phyloP scores from a whole-genome alignment of 2,113 vertebrate species.

The Excalfactoria chinensis region DNA sequence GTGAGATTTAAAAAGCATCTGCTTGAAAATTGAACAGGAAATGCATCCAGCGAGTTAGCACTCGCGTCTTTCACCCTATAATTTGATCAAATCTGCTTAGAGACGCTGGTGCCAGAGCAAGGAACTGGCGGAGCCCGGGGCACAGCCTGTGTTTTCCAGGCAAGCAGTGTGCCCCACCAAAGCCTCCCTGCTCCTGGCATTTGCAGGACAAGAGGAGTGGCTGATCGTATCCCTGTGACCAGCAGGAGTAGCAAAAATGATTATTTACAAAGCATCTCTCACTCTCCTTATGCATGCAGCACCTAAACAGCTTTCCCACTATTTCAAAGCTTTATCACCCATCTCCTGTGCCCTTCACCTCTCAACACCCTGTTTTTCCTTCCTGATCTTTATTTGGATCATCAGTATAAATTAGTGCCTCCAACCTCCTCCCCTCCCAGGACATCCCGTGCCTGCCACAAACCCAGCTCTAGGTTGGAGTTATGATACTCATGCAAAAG shows the following conservation, averaged over 20 bases:
- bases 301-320: background rate
- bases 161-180: background rate
- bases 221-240: background rate
- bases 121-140: background rate
- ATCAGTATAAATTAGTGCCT: slow-evolving; percentile 45
- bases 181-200: background rate
- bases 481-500: accelerated
- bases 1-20: background rate
- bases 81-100: slow-evolving; percentile 3
- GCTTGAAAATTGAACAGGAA: slow-evolving; percentile 44
- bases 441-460: slow-evolving; percentile 16
- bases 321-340: background rate
- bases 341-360: slow-evolving; percentile 13
- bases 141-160: background rate
- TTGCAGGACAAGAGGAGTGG: background rate
- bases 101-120: slow-evolving; percentile 44
- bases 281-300: background rate
- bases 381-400: slow-evolving; percentile 18
- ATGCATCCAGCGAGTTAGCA: slow-evolving; percentile 7
- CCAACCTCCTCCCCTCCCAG: background rate
- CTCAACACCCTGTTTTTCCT: background rate
- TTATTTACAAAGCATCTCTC: slow-evolving; percentile 41
- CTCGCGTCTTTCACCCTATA: slow-evolving; percentile 19
- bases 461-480: background rate
- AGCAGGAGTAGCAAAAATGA: background rate